Evolutionary conservation across 2,113 vertebrate genomes (phyloP), one percentile per base, ranked within the genome.

Genomic region (Microtus montanus): DNA sequence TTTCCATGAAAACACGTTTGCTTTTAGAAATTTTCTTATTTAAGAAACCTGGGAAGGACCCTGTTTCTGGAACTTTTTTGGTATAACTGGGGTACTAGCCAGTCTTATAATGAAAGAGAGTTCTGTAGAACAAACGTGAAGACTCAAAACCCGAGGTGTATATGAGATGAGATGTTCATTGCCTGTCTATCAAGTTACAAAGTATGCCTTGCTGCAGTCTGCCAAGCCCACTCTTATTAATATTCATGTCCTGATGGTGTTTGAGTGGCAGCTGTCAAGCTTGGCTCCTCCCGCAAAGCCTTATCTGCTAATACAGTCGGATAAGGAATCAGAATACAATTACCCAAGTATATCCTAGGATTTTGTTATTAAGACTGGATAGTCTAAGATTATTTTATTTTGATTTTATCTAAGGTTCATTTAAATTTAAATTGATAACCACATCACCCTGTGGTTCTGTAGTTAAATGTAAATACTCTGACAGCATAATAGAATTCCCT

Each of bases 321-420:
- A 74, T 7, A 71, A 4, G 41, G 41, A 8, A 73, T 44, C 44
- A 91, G 61, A 91, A 84, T 47, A 83, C 85, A 87, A 63, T 80
- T 71, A 63, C 30, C 24, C 22, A 94, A 66, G 22, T 90, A 6
- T 61, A 41, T 66, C 5, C 41, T 64, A 52, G 78, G 63, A 74
- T 89, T 95, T 89, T 92, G 49, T 91, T 82, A 71, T 44, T 63
- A 73, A 68, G 44, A 77, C 20, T 85, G 14, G 38, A 79, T 54
- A 82, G 73, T 87, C 44, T 77, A 79, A 70, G 47, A 49, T 70
- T 73, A 33, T 58, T 87, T 89, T 38, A 22, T 64, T 73, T 74
- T 68, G 20, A 20, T 82, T 85, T 94, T 86, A 77, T 41, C 38
- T 83, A 24, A 41, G 10, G 4, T 71, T n/a, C 28, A 70, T 73